Percentiles rank a stretch among this genome's conserved stretches.
Evolutionary conservation across 2,797 vertebrate species (phyloP).

Genomic region (Betta splendens): DNA sequence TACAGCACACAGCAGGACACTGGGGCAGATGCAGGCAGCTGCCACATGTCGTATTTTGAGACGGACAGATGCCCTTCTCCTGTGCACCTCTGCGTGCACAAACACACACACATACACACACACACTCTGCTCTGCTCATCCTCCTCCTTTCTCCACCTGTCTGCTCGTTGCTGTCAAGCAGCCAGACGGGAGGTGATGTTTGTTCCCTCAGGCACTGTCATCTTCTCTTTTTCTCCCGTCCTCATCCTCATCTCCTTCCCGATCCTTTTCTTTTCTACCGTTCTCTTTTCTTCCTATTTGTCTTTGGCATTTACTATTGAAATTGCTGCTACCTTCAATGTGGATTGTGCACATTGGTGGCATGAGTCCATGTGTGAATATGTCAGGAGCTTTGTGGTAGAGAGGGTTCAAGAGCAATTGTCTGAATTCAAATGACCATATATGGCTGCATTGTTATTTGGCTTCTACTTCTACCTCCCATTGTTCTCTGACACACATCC

Average conservation of each 20-base stretch:
- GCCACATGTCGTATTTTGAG: conserved; percentile 40
- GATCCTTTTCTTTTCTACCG: conserved; percentile 10
- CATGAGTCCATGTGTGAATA: conserved; percentile 68
- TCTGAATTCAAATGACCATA: conserved; percentile 68
- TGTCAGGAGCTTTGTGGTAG: conserved; percentile 64
- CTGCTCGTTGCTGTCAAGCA: conserved; percentile 78
- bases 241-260: conserved; percentile 17
- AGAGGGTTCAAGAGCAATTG: conserved; percentile 49
- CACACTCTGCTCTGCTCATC: conserved; percentile 28
- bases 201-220: conserved; percentile 75
- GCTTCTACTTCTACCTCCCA: conserved; percentile 42
- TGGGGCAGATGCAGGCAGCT: conserved; percentile 53
- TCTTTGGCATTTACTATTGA: conserved; percentile 75
- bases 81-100: conserved; percentile 20
- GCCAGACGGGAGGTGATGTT: conserved; percentile 76
- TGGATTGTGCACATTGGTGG: conserved; percentile 56
- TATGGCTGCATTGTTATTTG: conserved; percentile 63
- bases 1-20: conserved; percentile 44
- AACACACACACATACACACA: conserved; percentile 9
- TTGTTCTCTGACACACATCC: conserved; percentile 49
- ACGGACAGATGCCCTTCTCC: conserved; percentile 76
- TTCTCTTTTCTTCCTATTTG: conserved; percentile 14
- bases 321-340: conserved; percentile 48
- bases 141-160: conserved; percentile 69
- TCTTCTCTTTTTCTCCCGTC: conserved; percentile 45